These are phyloP conservation scores for Harpagifer antarcticus DNA, from an alignment of 2,797 vertebrate genomes.

Conservation along the genomic window DNA sequence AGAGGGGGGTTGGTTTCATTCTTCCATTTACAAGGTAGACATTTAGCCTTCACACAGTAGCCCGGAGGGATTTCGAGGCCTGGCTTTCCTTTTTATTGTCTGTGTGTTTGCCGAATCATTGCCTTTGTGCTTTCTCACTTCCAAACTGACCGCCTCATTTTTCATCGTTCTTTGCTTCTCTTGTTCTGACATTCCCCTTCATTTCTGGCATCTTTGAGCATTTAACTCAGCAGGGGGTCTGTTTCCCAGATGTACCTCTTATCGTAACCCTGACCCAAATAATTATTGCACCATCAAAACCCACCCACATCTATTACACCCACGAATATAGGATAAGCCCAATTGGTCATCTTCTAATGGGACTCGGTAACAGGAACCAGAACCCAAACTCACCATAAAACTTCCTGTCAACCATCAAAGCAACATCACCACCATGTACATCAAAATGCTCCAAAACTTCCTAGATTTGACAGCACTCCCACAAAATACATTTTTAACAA, in stretches of 20 bases:
- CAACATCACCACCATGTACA: too few species aligned
- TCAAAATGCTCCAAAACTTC: too few species aligned
- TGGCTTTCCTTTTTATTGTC: conserved; percentile 39
- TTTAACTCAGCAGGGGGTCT: background rate
- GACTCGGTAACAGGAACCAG: too few species aligned
- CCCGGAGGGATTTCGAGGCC: conserved; percentile 48
- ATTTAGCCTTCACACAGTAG: conserved; percentile 61
- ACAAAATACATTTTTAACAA: too few species aligned
- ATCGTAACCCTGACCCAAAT: background rate
- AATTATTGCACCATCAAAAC: conserved; percentile 3
- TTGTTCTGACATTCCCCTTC: background rate
- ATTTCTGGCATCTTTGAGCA: conserved; percentile 16
- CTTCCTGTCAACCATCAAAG: too few species aligned
- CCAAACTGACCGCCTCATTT: conserved; percentile 25
- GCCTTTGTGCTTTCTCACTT: conserved; percentile 34
- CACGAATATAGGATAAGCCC: too few species aligned
- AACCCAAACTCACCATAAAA: too few species aligned
- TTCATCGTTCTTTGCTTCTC: conserved; percentile 6
- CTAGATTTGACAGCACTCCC: too few species aligned
- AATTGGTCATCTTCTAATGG: too few species aligned
- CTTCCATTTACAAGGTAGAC: conserved; percentile 49
- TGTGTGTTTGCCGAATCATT: conserved; percentile 35
- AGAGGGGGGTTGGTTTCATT: conserved; percentile 26
- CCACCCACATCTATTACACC: background rate
- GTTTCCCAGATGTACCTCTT: background rate